phyloP scores from a whole-genome alignment of 2,113 vertebrate genomes.

The Eptesicus fuscus region DNA sequence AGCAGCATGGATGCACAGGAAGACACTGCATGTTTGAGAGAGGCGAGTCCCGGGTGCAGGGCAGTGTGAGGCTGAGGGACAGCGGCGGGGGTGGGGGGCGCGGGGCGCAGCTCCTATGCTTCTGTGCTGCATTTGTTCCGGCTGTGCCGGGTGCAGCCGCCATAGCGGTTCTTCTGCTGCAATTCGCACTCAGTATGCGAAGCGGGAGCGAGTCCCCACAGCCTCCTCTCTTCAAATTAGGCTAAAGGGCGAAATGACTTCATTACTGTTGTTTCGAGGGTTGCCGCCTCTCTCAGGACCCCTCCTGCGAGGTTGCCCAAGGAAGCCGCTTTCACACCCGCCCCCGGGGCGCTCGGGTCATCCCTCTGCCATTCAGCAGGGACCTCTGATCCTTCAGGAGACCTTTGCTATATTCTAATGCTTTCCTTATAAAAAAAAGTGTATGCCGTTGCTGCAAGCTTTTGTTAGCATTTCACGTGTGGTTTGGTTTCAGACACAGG shows the following conservation, averaged over 20 bases:
- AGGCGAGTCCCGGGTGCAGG: rapidly evolving
- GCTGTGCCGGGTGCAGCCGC: rapidly evolving
- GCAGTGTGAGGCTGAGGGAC: background rate
- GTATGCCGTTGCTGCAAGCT: background rate
- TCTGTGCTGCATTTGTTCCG: rapidly evolving
- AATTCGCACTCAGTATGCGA: background rate
- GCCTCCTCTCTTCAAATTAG: constrained; percentile 55
- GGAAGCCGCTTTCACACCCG: background rate
- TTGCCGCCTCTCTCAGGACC: constrained; percentile 6
- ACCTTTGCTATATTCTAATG: background rate
- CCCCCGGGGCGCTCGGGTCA: background rate
- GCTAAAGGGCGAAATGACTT: constrained; percentile 57
- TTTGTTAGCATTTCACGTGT: background rate
- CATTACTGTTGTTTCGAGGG: constrained; percentile 42
- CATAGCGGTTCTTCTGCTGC: background rate
- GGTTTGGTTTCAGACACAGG: constrained; percentile 55
- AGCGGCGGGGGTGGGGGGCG: too few relatives aligned
- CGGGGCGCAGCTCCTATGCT: too few relatives aligned
- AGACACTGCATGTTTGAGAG: background rate
- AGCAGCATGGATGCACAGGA: background rate
- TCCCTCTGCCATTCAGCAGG: background rate
- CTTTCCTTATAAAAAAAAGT: constrained; percentile 53
- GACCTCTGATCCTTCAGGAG: background rate
- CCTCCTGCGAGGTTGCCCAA: background rate
- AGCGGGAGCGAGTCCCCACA: background rate